phyloP scores from a whole-genome alignment of 2,888 invertebrate species.

The Teleogryllus oceanicus region DNA sequence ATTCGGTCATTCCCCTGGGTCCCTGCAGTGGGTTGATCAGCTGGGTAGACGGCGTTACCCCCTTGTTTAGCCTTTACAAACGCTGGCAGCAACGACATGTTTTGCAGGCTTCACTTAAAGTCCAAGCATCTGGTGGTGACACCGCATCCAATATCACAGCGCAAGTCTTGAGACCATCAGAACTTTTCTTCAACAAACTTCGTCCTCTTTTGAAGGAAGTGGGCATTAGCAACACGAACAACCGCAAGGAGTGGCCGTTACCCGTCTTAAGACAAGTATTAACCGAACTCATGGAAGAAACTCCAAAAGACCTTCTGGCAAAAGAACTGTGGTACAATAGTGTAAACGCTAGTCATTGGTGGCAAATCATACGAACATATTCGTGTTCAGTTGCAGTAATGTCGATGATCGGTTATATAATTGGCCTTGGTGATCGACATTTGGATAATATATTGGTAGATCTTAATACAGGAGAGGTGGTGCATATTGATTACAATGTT shows the following conservation, averaged over 20 bases:
- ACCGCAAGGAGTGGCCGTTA: slow-evolving; percentile 90
- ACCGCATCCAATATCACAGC: slow-evolving; percentile 41
- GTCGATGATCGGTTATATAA: slow-evolving; percentile 96
- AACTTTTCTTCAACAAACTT: slow-evolving; percentile 85
- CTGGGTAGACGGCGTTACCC: slow-evolving; percentile 97
- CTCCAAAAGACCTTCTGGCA: slow-evolving; percentile 85
- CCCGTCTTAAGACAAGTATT: slow-evolving; percentile 77
- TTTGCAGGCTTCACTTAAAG: slow-evolving; percentile 49
- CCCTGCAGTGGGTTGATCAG: slow-evolving; percentile 95
- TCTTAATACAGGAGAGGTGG: slow-evolving; percentile 86
- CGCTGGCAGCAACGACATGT: slow-evolving; percentile 92
- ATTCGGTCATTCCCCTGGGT: slow-evolving; percentile 95
- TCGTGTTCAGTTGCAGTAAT: slow-evolving; percentile 93
- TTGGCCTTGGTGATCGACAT: slow-evolving; percentile 97
- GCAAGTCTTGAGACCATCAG: slow-evolving; percentile 71
- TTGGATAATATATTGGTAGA: slow-evolving; percentile 97
- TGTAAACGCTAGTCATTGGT: slow-evolving; percentile 86
- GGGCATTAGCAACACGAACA: slow-evolving; percentile 74
- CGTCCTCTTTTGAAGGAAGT: slow-evolving; percentile 80
- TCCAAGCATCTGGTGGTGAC: slow-evolving; percentile 5
- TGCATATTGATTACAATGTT: slow-evolving; percentile 99
- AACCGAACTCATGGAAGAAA: slow-evolving; percentile 79
- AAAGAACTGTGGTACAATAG: slow-evolving; percentile 95
- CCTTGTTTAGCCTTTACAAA: slow-evolving; percentile 92
- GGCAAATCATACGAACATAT: slow-evolving; percentile 82